These are phyloP conservation scores for Luehdorfia chinensis DNA, from an alignment of 1,140 invertebrate genomes.

Conservation along the genomic window DNA sequence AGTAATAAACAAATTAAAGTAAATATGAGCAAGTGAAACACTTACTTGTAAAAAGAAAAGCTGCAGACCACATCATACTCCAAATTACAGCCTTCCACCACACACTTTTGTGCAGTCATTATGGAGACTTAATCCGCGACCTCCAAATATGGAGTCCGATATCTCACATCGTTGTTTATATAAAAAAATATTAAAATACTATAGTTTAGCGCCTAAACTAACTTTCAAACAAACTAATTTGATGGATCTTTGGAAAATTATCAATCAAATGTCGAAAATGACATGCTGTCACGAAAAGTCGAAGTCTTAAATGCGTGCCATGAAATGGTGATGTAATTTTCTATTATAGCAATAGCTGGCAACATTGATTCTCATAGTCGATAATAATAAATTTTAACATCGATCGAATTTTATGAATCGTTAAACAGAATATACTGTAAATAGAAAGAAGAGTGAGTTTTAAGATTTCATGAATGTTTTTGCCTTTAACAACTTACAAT, in stretches of 20 bases:
- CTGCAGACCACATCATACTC: constrained; percentile 73
- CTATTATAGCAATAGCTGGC: constrained; percentile 37
- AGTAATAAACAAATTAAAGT: constrained; percentile 18
- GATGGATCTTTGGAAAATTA: constrained; percentile 74
- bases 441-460: neutral
- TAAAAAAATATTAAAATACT: constrained; percentile 51
- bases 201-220: constrained; percentile 71
- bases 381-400: neutral
- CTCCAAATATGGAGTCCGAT: constrained; percentile 50
- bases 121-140: constrained; percentile 37
- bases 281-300: constrained; percentile 76
- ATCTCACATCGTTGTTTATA: constrained; percentile 59
- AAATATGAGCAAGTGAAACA: constrained; percentile 33
- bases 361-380: constrained; percentile 31
- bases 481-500: too few relatives aligned
- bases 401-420: constrained; percentile 1
- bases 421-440: neutral
- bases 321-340: constrained; percentile 73
- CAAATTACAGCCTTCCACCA: constrained; percentile 69
- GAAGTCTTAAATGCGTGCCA: constrained; percentile 71
- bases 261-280: constrained; percentile 77
- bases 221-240: constrained; percentile 76
- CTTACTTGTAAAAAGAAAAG: constrained; percentile 74
- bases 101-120: constrained; percentile 66
- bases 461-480: neutral